These are phyloP conservation scores for Schizopygopsis malacanthus DNA, from an alignment of 2,797 vertebrate genomes.

Conservation along the genomic window DNA sequence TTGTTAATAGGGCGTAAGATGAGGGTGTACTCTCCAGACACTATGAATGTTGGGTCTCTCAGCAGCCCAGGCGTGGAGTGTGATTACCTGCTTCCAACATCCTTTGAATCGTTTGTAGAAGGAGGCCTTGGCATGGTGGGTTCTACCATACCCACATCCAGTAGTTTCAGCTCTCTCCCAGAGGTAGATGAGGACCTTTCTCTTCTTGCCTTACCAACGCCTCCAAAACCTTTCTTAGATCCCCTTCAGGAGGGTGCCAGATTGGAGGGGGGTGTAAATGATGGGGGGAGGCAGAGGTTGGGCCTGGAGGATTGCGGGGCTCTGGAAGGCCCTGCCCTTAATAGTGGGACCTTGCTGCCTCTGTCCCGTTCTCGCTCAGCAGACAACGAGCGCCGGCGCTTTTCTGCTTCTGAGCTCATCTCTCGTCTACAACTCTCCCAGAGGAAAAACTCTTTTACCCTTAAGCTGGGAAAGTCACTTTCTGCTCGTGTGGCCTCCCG, in stretches of 20 bases:
- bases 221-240: conserved; percentile 29
- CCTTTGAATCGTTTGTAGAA: conserved; percentile 79
- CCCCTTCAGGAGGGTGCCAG: conserved; percentile 65
- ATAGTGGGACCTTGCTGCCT: conserved; percentile 51
- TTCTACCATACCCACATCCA: conserved; percentile 63
- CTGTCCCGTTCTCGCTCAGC: conserved; percentile 68
- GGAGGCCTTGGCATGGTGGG: conserved; percentile 77
- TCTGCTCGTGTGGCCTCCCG: conserved; percentile 79
- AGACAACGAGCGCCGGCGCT: conserved; percentile 86
- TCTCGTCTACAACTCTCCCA: conserved; percentile 87
- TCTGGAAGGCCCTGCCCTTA: conserved; percentile 54
- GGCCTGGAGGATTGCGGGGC: conserved; percentile 55
- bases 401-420: conserved; percentile 91
- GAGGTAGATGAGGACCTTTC: conserved; percentile 64
- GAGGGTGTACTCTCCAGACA: conserved; percentile 85
- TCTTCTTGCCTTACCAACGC: conserved; percentile 18
- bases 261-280: conserved; percentile 41
- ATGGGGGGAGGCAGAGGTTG: conserved; percentile 39
- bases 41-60: conserved; percentile 76
- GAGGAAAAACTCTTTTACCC: conserved; percentile 83
- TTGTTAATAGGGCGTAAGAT: conserved; percentile 84
- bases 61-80: conserved; percentile 76
- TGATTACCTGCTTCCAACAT: conserved; percentile 79
- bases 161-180: conserved; percentile 62
- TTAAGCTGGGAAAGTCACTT: conserved; percentile 86